Conservation (phyloP, 2,113 vertebrate genomes). For the Phalacrocorax aristotelis region DNA sequence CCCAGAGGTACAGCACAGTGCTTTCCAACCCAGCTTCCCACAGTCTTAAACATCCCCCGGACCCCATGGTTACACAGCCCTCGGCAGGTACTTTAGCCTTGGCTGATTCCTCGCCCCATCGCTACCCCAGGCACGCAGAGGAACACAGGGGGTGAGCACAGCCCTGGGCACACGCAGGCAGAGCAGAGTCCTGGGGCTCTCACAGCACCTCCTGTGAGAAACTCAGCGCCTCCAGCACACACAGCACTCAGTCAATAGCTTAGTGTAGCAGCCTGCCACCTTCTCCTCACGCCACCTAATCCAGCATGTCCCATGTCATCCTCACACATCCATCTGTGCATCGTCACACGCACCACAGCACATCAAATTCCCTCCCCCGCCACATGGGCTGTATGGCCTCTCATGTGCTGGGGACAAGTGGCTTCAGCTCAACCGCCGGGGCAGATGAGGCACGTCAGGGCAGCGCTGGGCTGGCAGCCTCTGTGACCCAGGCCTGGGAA, state of each 20-base stretch:
- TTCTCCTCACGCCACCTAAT: neutral
- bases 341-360: accelerated
- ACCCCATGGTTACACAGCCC: accelerated
- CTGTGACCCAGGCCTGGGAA: neutral
- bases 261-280: accelerated
- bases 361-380: accelerated
- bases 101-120: accelerated
- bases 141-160: accelerated
- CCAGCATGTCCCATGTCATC: accelerated
- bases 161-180: neutral
- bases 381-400: accelerated
- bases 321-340: accelerated
- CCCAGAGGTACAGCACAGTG: neutral
- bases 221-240: neutral
- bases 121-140: accelerated
- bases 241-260: accelerated
- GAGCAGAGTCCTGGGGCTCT: neutral
- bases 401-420: accelerated
- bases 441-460: neutral
- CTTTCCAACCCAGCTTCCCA: neutral
- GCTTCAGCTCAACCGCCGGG: neutral
- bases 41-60: accelerated
- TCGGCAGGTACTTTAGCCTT: neutral
- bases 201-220: neutral
- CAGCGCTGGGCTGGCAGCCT: neutral